Conservation (phyloP, 1,140 invertebrate species). For the Bombus picipes region DNA sequence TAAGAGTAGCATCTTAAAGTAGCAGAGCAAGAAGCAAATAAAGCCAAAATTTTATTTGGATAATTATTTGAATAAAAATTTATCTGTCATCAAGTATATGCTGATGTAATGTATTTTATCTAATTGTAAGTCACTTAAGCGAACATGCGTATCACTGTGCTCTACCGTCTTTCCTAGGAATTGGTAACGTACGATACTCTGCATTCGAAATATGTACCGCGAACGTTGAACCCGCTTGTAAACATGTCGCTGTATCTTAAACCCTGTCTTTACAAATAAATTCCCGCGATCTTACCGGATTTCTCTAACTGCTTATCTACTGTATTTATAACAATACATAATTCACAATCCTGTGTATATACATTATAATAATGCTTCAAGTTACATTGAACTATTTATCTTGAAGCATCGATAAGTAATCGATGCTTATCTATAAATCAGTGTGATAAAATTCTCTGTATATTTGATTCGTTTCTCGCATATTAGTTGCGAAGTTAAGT, state of each 20-base stretch:
- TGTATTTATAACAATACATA: neutral
- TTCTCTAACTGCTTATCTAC: neutral
- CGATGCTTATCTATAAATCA: neutral
- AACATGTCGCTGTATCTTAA: constrained; percentile 3
- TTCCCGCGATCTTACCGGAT: neutral
- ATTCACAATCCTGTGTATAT: neutral
- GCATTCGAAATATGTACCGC: constrained; percentile 4
- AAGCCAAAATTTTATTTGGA: no score
- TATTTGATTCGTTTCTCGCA: neutral
- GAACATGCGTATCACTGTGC: neutral
- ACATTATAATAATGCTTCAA: neutral
- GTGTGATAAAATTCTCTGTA: neutral
- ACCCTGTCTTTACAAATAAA: constrained; percentile 4
- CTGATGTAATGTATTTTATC: neutral
- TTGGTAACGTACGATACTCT: constrained; percentile 12
- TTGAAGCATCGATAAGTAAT: neutral
- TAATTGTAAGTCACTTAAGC: neutral
- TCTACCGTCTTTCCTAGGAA: constrained; percentile 1
- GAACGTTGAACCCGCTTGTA: constrained; percentile 15
- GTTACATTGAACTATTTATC: neutral
- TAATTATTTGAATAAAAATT: no score
- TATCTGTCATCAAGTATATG: no score
- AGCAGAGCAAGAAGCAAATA: no score
- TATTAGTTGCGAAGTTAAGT: neutral
- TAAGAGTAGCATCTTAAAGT: no score